phyloP scores from a whole-genome alignment of 2,888 invertebrate species.

The Parnassius smintheus region DNA sequence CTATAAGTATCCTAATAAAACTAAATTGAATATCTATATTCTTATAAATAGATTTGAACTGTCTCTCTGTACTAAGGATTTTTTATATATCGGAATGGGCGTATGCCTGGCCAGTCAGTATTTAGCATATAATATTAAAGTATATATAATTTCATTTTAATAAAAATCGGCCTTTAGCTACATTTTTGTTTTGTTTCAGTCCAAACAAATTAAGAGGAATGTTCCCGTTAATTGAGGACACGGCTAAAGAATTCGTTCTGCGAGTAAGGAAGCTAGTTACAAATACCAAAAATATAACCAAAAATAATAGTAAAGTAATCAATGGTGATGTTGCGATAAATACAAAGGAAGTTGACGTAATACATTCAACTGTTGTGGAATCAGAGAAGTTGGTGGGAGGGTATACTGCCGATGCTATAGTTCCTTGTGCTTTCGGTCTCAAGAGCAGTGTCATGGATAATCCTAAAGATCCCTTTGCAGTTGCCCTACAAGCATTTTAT shows the following conservation, averaged over 20 bases:
- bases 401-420: slow-evolving; percentile 74
- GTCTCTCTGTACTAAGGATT: too few relatives aligned
- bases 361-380: slow-evolving; percentile 44
- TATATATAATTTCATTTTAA: too few relatives aligned
- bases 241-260: slow-evolving; percentile 60
- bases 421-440: slow-evolving; percentile 72
- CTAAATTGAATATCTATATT: too few relatives aligned
- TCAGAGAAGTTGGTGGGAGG: slow-evolving; percentile 68
- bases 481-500: slow-evolving; percentile 70
- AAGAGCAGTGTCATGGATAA: slow-evolving; percentile 72
- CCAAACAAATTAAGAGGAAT: slow-evolving; percentile 72
- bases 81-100: too few relatives aligned
- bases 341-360: slow-evolving; percentile 9
- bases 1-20: too few relatives aligned
- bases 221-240: slow-evolving; percentile 68
- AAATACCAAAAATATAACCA: slow-evolving; percentile 30
- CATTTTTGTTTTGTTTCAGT: slow-evolving; percentile 42
- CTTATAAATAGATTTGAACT: too few relatives aligned
- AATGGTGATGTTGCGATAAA: neutral
- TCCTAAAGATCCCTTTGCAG: slow-evolving; percentile 66
- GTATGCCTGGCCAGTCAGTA: too few relatives aligned
- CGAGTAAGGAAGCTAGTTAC: slow-evolving; percentile 47
- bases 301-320: slow-evolving; percentile 19
- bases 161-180: too few relatives aligned
- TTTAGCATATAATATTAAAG: too few relatives aligned